Evolutionary conservation across 2,113 vertebrate species (phyloP).

Genomic region (Austrofundulus limnaeus): DNA sequence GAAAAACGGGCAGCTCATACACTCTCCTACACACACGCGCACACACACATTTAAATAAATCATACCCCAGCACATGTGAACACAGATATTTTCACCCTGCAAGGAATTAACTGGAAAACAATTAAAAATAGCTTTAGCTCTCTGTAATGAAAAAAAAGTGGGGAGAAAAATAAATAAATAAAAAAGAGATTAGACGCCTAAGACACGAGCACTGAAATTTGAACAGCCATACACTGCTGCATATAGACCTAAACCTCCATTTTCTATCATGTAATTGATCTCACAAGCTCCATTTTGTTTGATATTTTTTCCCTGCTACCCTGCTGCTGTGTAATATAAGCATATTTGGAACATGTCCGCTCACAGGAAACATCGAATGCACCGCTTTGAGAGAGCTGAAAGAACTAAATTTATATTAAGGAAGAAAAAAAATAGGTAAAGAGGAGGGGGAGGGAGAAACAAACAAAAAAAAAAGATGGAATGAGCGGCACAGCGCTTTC

Average conservation of each 20-base stretch:
- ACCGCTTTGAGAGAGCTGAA: conserved; percentile 52
- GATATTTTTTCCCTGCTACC: conserved; percentile 67
- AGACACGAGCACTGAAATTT: conserved; percentile 55
- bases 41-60: conserved; percentile 35
- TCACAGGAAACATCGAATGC: conserved; percentile 55
- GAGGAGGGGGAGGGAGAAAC: conserved; percentile 34
- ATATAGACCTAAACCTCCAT: conserved; percentile 74
- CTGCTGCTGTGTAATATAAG: conserved; percentile 63
- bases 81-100: conserved; percentile 30
- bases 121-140: conserved; percentile 56
- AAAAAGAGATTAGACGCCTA: conserved; percentile 52
- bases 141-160: conserved; percentile 55
- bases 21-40: background rate
- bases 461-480: conserved; percentile 44
- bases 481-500: conserved; percentile 54
- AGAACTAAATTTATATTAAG: conserved; percentile 53
- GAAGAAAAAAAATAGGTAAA: conserved; percentile 42
- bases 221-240: conserved; percentile 63
- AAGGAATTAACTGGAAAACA: conserved; percentile 57
- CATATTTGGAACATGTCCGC: conserved; percentile 68
- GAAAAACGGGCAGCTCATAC: conserved; percentile 8
- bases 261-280: conserved; percentile 79
- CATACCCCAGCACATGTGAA: conserved; percentile 27
- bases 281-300: conserved; percentile 79
- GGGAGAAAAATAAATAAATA: conserved; percentile 21